These are phyloP conservation scores for Merodon equestris DNA, from an alignment of 2,888 invertebrate genomes.

Conservation along the genomic window DNA sequence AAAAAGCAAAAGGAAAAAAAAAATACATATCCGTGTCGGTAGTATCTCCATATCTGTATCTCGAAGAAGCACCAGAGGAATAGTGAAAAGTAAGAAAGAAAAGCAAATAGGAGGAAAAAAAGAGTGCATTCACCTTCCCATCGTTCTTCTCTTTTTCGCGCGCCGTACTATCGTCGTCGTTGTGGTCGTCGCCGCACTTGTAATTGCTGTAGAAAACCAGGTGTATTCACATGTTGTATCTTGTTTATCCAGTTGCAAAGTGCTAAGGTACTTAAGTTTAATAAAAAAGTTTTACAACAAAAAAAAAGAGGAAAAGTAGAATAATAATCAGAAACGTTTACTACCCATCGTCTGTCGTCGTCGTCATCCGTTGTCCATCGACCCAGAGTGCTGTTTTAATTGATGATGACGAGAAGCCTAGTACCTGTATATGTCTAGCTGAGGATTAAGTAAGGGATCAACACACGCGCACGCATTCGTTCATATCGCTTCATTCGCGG, in stretches of 20 bases:
- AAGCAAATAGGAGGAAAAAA: conserved; percentile 31
- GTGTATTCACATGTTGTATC: conserved; percentile 58
- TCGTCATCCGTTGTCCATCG: too few relatives aligned
- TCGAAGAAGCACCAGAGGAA: conserved; percentile 32
- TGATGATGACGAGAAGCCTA: conserved; percentile 22
- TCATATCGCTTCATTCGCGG: background rate
- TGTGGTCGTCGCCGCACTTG: conserved; percentile 28
- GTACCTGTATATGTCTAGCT: conserved; percentile 24
- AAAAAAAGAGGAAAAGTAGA: conserved; percentile 27
- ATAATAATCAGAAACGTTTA: conserved; percentile 9
- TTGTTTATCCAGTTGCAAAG: conserved; percentile 66
- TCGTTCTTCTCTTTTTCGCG: conserved; percentile 67
- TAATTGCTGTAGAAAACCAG: conserved; percentile 53
- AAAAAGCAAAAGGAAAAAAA: conserved; percentile 6
- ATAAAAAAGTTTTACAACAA: conserved; percentile 7
- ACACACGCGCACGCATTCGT: conserved; percentile 20
- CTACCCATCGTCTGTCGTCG: background rate
- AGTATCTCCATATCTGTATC: too few relatives aligned
- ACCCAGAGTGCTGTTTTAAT: background rate
- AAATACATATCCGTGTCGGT: conserved; percentile 23
- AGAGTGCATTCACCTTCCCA: conserved; percentile 67
- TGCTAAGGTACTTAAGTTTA: conserved; percentile 49
- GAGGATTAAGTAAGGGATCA: conserved; percentile 63
- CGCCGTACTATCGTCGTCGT: conserved; percentile 52
- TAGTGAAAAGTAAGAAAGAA: conserved; percentile 50